Evolutionary conservation across 2,888 invertebrate species (phyloP).

Genomic region (Teleogryllus oceanicus): DNA sequence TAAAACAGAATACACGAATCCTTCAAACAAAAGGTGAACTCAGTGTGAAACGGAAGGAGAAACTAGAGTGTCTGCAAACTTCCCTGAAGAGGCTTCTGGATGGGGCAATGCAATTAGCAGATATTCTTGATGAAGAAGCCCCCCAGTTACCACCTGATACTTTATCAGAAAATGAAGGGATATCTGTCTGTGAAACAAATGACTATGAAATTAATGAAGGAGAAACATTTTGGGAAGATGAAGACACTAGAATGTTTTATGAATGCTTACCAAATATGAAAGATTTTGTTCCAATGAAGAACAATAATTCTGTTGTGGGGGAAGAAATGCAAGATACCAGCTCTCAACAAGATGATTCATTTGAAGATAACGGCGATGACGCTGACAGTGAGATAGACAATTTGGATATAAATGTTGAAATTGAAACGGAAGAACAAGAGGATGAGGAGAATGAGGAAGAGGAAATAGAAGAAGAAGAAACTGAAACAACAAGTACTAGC

Average conservation of each 20-base stretch:
- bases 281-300: slow-evolving; percentile 55
- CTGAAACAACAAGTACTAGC: slow-evolving; percentile 56
- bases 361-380: not conserved
- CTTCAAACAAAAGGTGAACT: slow-evolving; percentile 91
- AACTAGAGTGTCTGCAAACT: slow-evolving; percentile 69
- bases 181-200: not conserved
- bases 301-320: not conserved
- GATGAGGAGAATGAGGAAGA: slow-evolving; percentile 42
- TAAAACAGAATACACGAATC: slow-evolving; percentile 81
- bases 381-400: slow-evolving; percentile 63
- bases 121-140: slow-evolving; percentile 76
- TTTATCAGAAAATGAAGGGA: not conserved
- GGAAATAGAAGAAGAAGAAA: slow-evolving; percentile 38
- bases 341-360: not conserved
- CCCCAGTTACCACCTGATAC: slow-evolving; percentile 59
- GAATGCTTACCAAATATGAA: slow-evolving; percentile 87
- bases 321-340: not conserved
- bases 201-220: not conserved
- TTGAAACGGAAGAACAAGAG: slow-evolving; percentile 60
- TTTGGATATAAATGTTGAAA: slow-evolving; percentile 66
- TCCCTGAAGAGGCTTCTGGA: slow-evolving; percentile 73
- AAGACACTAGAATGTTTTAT: slow-evolving; percentile 91
- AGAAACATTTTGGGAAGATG: slow-evolving; percentile 76
- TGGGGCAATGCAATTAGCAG: slow-evolving; percentile 77
- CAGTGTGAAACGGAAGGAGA: slow-evolving; percentile 81